phyloP scores from a whole-genome alignment of 2,888 invertebrate species.

The Stenolophus ochropezus region DNA sequence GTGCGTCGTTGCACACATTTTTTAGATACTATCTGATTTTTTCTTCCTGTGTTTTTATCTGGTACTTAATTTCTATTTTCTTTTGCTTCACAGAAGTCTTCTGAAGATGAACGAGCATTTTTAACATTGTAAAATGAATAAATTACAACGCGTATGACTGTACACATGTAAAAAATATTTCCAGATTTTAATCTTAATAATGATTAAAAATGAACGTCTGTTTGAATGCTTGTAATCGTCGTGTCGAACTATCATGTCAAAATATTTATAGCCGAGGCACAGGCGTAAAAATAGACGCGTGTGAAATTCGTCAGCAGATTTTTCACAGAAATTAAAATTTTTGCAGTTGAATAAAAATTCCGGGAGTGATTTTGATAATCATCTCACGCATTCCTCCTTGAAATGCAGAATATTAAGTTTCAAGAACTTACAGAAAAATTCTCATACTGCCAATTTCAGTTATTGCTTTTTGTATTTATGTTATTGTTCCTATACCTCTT shows the following conservation, averaged over 20 bases:
- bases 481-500: too few species aligned
- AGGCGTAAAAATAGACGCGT: constrained; percentile 3
- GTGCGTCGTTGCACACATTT: constrained; percentile 56
- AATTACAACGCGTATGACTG: constrained; percentile 47
- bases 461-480: too few species aligned
- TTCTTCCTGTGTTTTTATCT: constrained; percentile 56
- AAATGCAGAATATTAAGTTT: constrained; percentile 15
- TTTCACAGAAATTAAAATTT: constrained; percentile 32
- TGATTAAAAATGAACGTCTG: constrained; percentile 41
- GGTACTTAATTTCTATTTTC: constrained; percentile 54
- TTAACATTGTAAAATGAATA: constrained; percentile 58
- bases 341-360: constrained; percentile 12
- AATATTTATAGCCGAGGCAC: neutral
- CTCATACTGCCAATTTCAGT: too few species aligned
- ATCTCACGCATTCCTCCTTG: neutral
- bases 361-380: neutral
- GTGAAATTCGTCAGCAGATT: constrained; percentile 13
- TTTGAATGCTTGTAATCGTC: constrained; percentile 40
- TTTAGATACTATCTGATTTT: constrained; percentile 54
- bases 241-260: constrained; percentile 35
- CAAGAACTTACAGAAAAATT: too few species aligned
- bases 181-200: constrained; percentile 44
- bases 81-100: constrained; percentile 42
- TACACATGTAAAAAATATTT: constrained; percentile 49
- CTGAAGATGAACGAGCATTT: constrained; percentile 56